Evolutionary conservation across 2,113 vertebrate genomes (phyloP), one percentile per base, ranked within the genome.

Genomic region (Amazona vittata): DNA sequence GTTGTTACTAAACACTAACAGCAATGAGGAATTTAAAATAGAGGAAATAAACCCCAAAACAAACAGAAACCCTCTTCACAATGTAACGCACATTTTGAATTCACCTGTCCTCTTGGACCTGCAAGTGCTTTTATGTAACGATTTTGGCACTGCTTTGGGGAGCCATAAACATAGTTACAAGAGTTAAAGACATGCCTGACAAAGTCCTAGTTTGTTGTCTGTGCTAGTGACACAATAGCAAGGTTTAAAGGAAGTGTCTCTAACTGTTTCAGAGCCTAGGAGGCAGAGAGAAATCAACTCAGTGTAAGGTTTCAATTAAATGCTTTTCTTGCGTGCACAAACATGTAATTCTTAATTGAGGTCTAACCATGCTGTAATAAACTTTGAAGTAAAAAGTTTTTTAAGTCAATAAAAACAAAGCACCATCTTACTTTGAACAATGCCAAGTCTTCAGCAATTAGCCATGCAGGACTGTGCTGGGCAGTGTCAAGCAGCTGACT

Each of bases 371-470:
- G 35, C 62, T 44, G 33, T 29, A 57, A 55, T 41, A 47, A 70
- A 64, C 26, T 37, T 64, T 26, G 47, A 74, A 15, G 11, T 43
- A 57, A 37, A 63, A 63, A 37, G 13, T 11, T 68, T 69, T 7
- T 64, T 9, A 75, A 57, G 68, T 44, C 35, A n/a, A 57, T 50
- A 33, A 85, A 89, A 80, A 24, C 2, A 0, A 84, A 80, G 41
- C 12, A 43, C 41, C 10, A 16, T 15, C 74, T 96, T 83, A 99
- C 99, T 98, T 99, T 98, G 60, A 99, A 96, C 85, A 99, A 96
- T 24, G 99, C 99, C 99, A 98, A 99, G 98, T 99, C 99, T 96
- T 99, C 99, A 62, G 98, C 99, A 83, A 99, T 99, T 55, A 99
- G 98, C 99, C 99, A 99, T 87, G 99, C 98, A 1, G 99, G 99